Evolutionary conservation across 2,888 invertebrate genomes (phyloP).

Genomic region (Callyntrura sp.): DNA sequence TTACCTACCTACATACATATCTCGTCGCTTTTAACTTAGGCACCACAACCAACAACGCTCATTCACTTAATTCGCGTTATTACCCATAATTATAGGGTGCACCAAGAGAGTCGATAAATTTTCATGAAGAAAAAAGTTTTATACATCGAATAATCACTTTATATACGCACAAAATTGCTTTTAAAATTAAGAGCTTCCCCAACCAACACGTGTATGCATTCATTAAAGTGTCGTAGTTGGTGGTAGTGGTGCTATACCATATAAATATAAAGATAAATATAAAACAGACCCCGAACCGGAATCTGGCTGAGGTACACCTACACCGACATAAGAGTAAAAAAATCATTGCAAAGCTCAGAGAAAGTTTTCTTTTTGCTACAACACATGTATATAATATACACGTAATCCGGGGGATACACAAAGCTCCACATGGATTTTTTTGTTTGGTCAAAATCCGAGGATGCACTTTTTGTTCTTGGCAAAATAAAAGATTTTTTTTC

Average conservation of each 20-base stretch:
- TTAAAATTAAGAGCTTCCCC: conserved; percentile 43
- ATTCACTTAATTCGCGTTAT: conserved; percentile 57
- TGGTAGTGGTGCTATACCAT: too few relatives aligned
- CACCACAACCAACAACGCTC: not conserved
- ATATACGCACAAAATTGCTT: conserved; percentile 49
- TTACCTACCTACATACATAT: too few relatives aligned
- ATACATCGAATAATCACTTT: conserved; percentile 42
- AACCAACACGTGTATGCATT: conserved; percentile 42
- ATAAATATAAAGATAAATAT: too few relatives aligned
- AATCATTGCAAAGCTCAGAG: not conserved
- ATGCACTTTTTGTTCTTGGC: conserved; percentile 32
- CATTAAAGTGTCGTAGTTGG: conserved; percentile 26
- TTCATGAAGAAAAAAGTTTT: conserved; percentile 42
- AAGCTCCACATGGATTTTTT: too few relatives aligned
- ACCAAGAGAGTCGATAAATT: conserved; percentile 64
- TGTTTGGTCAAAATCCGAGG: not conserved
- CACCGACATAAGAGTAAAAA: not conserved
- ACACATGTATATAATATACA: not conserved
- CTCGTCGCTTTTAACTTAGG: too few relatives aligned
- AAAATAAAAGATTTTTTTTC: conserved; percentile 5
- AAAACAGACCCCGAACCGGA: too few relatives aligned
- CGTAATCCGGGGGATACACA: too few relatives aligned
- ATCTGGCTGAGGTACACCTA: too few relatives aligned
- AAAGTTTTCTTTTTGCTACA: not conserved
- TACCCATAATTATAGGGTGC: conserved; percentile 69